Percentiles rank a stretch among this genome's conserved stretches.
These are phyloP conservation scores for Pristiophorus japonicus DNA, from an alignment of 2,113 vertebrate genomes.

Conservation along the genomic window DNA sequence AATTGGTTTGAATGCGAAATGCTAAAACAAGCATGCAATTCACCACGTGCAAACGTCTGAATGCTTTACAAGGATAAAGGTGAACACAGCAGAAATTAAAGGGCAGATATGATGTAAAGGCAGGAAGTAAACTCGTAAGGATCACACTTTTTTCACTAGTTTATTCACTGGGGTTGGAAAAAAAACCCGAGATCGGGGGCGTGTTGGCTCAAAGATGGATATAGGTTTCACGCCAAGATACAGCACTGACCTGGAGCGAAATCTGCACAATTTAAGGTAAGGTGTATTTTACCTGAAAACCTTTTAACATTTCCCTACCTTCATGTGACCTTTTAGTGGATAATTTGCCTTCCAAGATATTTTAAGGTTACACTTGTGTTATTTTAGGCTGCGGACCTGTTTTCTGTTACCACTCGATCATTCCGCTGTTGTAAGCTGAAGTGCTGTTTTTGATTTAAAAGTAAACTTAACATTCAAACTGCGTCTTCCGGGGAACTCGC, in stretches of 20 bases:
- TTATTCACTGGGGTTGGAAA: neutral
- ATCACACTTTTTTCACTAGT: too few species aligned
- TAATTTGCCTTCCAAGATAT: neutral
- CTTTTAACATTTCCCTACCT: neutral
- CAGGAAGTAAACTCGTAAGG: neutral
- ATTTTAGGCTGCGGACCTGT: neutral
- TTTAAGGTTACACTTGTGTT: neutral
- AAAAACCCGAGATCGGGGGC: neutral
- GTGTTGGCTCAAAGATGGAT: neutral
- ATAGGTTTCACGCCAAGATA: neutral
- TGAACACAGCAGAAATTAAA: neutral
- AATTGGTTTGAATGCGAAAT: neutral
- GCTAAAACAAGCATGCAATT: neutral
- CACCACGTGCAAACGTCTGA: neutral
- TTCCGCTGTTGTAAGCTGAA: too few species aligned
- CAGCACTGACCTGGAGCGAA: neutral
- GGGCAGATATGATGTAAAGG: neutral
- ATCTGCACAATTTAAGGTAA: neutral
- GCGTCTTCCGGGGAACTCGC: too few species aligned
- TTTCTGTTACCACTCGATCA: too few species aligned
- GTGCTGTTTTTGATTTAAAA: too few species aligned
- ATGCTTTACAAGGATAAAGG: neutral
- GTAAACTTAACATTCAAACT: too few species aligned
- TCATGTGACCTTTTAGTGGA: neutral
- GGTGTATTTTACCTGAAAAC: neutral